Evolutionary conservation across 2,113 vertebrate species (phyloP), one percentile per base, ranked within the genome.

Genomic region (Scomber scombrus): DNA sequence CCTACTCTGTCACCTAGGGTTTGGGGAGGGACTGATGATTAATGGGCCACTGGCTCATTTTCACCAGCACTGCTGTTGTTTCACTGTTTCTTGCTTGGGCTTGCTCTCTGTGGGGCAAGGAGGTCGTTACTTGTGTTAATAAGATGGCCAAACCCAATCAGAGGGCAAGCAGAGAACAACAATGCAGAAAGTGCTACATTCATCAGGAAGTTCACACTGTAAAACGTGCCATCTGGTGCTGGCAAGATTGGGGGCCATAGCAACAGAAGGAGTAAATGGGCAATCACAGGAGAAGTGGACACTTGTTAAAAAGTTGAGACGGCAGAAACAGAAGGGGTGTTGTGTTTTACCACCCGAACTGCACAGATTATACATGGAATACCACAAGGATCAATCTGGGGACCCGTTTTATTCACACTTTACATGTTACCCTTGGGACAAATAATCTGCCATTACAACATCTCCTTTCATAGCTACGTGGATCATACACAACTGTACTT

Each of bases 1-100:
- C 69, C 51, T 0, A 11, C 58, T 55, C 73, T 84, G 86, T 90
- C 89, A 90, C 90, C 90, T 91, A 90, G 88, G 70, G 80, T 90
- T 89, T 73, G 58, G 84, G 70, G 69, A 56, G 80, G 84, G 72
- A 61, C 78, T 49, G 71, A 74, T 92, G 89, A 93, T 90, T 86
- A 92, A 93, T 92, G 85, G 71, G 51, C 84, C 84, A 75, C 71
- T 74, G 81, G 81, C 89, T 85, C 71, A 34, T 78, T 82, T 91
- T 82, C 86, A 88, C 80, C 73, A 76, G 73, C 63, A 64, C 76
- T 74, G 82, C 75, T 71, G 72, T 54, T 78, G 54, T 75, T 88
- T 81, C n/a, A 8, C 64, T 51, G 54, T 70, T 84, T 81, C 75
- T 68, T 86, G 47, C 63, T 54, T 40, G 55, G 60, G 69, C 50